A percentile compares a stretch with the other conserved stretches of the same genome.
Conservation (phyloP, 1,140 invertebrate species). For the Phenacoccus solenopsis region DNA sequence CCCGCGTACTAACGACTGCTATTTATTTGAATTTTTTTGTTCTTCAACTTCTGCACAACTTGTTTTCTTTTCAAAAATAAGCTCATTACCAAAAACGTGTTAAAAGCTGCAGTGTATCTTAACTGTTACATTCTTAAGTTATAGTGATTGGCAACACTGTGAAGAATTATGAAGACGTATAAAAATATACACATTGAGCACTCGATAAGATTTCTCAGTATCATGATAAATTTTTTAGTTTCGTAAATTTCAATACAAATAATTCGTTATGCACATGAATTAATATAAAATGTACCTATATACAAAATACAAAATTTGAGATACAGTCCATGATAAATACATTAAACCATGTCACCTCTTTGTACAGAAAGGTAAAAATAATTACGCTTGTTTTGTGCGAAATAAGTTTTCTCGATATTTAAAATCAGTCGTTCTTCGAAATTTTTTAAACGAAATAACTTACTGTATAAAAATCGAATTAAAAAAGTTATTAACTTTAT, state of each 20-base stretch:
- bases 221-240: background rate
- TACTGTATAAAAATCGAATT: too few species aligned
- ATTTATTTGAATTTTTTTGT: too few species aligned
- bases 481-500: too few species aligned
- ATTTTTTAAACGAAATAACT: too few species aligned
- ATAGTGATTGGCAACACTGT: background rate
- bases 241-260: background rate
- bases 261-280: background rate
- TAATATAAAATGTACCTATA: conserved; percentile 1
- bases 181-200: conserved; percentile 9
- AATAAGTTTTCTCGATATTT: background rate
- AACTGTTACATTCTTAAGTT: background rate
- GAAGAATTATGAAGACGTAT: background rate
- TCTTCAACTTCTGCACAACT: too few species aligned
- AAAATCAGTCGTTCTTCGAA: background rate
- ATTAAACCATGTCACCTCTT: background rate
- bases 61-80: background rate
- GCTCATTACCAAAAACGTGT: background rate
- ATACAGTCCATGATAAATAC: background rate
- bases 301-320: conserved; percentile 8
- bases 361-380: background rate
- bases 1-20: background rate
- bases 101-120: conserved; percentile 5
- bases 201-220: background rate
- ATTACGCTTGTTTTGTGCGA: background rate